A percentile compares a stretch with the other conserved stretches of the same genome.
Evolutionary conservation across 64 coral and sea anemone species (phyloP).

Genomic region (Acropora yongei): DNA sequence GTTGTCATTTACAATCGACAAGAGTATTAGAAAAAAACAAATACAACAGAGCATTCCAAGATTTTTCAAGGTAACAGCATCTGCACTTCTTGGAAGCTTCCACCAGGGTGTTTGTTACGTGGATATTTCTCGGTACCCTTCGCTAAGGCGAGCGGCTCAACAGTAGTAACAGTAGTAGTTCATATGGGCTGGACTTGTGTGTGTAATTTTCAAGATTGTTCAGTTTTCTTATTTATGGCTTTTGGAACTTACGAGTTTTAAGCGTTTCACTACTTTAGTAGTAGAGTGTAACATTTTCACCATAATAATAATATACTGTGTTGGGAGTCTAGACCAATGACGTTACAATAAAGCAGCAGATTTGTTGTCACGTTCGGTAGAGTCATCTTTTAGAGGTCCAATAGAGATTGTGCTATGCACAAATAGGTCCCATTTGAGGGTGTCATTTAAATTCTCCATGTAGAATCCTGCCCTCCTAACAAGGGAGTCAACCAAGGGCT

Average conservation of each 20-base stretch:
- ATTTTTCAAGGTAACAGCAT: no score
- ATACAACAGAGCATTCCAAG: no score
- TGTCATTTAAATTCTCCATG: no score
- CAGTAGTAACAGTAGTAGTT: constrained; percentile 23
- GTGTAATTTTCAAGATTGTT: not conserved
- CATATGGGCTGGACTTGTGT: not conserved
- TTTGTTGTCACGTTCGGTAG: not conserved
- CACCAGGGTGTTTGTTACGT: constrained; percentile 65
- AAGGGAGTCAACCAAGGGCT: not conserved
- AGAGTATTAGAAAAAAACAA: no score
- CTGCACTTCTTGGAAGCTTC: constrained; percentile 26
- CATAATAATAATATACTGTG: not conserved
- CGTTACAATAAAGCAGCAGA: not conserved
- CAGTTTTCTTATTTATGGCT: not conserved
- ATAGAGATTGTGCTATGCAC: no score
- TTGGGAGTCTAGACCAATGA: not conserved
- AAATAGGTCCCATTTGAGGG: no score
- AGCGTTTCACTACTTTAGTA: not conserved
- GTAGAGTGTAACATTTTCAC: not conserved
- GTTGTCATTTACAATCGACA: no score
- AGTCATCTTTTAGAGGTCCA: no score
- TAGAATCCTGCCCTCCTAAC: not conserved
- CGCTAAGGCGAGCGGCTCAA: constrained; percentile 20
- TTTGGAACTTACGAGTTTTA: not conserved
- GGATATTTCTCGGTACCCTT: constrained; percentile 41